Evolutionary conservation across 2,113 vertebrate genomes (phyloP).

Genomic region (Ceyx cyanopectus): DNA sequence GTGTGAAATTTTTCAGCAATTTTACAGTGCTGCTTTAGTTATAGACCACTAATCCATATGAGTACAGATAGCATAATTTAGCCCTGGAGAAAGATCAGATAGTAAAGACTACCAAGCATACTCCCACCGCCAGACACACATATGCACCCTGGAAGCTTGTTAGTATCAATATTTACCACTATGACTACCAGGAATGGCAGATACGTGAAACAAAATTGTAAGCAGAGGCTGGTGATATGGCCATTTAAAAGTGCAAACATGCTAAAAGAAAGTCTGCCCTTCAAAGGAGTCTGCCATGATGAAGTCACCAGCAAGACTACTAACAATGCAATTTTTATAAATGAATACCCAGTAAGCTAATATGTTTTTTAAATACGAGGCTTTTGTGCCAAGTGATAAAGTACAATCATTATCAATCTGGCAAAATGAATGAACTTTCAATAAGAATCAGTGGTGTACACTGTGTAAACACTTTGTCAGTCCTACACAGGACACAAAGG

Average conservation of each 20-base stretch:
- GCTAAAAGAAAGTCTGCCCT: slow-evolving; percentile 55
- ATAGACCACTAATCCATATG: neutral
- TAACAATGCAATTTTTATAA: slow-evolving; percentile 62
- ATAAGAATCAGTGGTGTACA: slow-evolving; percentile 3
- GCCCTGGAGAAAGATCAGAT: neutral
- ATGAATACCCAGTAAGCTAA: slow-evolving; percentile 66
- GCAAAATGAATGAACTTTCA: slow-evolving; percentile 61
- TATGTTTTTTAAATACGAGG: slow-evolving; percentile 27
- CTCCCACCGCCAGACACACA: neutral
- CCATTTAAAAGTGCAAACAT: slow-evolving; percentile 56
- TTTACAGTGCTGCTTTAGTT: neutral
- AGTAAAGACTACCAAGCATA: neutral
- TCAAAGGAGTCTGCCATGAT: slow-evolving; percentile 60
- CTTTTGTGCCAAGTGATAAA: slow-evolving; percentile 67
- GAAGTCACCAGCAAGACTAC: slow-evolving; percentile 26
- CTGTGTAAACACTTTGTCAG: slow-evolving; percentile 33
- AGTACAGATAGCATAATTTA: neutral
- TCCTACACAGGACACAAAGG: slow-evolving; percentile 26
- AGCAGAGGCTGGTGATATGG: slow-evolving; percentile 7
- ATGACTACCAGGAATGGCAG: neutral
- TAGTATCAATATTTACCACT: slow-evolving; percentile 57
- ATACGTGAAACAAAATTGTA: slow-evolving; percentile 19
- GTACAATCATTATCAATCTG: slow-evolving; percentile 41
- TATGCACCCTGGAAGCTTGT: neutral
- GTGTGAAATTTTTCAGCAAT: neutral